phyloP scores from a whole-genome alignment of 2,888 invertebrate genomes.

The Adelphocoris suturalis region DNA sequence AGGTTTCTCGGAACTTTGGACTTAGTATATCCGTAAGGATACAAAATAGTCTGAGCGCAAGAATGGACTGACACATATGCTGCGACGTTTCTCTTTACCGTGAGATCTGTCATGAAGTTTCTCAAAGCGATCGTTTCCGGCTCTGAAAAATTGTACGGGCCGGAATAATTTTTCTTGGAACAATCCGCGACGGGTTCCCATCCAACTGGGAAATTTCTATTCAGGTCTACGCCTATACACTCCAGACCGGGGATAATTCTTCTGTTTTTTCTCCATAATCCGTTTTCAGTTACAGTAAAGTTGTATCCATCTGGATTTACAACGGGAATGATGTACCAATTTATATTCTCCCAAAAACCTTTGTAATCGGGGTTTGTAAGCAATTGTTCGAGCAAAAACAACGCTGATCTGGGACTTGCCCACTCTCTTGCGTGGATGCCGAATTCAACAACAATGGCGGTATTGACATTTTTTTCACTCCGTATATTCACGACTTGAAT shows the following conservation, averaged over 20 bases:
- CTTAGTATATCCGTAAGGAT: slow-evolving; percentile 9
- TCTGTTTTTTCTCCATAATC: slow-evolving; percentile 36
- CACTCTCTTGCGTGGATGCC: slow-evolving; percentile 55
- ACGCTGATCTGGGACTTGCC: slow-evolving; percentile 28
- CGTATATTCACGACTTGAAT: slow-evolving; percentile 2
- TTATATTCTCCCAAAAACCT: neutral
- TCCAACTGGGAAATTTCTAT: slow-evolving; percentile 46
- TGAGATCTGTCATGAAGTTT: neutral
- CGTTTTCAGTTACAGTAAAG: neutral
- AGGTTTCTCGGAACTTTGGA: neutral
- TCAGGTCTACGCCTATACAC: slow-evolving; percentile 37
- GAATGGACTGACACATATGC: slow-evolving; percentile 26
- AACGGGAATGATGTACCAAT: slow-evolving; percentile 46
- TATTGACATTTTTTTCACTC: neutral
- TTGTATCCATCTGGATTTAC: slow-evolving; percentile 38
- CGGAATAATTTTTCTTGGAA: neutral
- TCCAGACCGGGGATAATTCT: neutral
- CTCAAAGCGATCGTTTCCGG: slow-evolving; percentile 13
- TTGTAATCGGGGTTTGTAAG: neutral
- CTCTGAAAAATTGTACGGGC: neutral
- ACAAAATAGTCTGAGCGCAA: neutral
- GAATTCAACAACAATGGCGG: slow-evolving; percentile 2
- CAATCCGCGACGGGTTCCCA: neutral
- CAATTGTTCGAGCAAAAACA: neutral
- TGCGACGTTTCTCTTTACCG: neutral